These are phyloP conservation scores for Beaufortia kweichowensis DNA, from an alignment of 2,113 vertebrate species.

Conservation along the genomic window DNA sequence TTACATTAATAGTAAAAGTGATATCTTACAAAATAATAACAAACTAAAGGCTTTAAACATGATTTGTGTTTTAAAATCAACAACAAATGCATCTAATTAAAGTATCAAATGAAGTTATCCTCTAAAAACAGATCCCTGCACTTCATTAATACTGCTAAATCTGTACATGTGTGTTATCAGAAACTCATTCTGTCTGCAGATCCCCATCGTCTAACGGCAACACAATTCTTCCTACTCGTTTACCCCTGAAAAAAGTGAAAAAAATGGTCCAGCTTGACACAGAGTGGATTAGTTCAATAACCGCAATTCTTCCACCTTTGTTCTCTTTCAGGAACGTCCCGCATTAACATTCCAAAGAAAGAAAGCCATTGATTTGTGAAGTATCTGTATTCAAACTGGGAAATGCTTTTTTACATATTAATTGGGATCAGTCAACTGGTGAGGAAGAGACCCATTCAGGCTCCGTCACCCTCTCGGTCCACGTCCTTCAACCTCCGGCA, in stretches of 20 bases:
- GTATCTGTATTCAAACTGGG: slow-evolving; percentile 51
- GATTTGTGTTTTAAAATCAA: slow-evolving; percentile 51
- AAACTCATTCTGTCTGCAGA: slow-evolving; percentile 10
- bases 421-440: slow-evolving; percentile 42
- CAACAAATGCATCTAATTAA: slow-evolving; percentile 54
- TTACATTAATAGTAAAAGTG: too few species aligned
- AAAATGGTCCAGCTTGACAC: slow-evolving; percentile 60
- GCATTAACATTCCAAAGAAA: slow-evolving; percentile 68
- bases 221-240: slow-evolving; percentile 50
- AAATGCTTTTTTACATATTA: slow-evolving; percentile 54
- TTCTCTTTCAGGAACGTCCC: slow-evolving; percentile 55
- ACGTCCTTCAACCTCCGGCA: slow-evolving; percentile 41
- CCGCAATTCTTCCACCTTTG: slow-evolving; percentile 65
- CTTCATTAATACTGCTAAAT: slow-evolving; percentile 28
- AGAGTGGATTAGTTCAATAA: slow-evolving; percentile 65
- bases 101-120: slow-evolving; percentile 46
- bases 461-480: slow-evolving; percentile 24
- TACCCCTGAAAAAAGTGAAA: slow-evolving; percentile 55
- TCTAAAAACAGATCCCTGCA: slow-evolving; percentile 30
- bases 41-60: neutral
- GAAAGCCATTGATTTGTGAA: slow-evolving; percentile 60
- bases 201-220: slow-evolving; percentile 3
- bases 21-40: slow-evolving; percentile 9
- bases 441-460: slow-evolving; percentile 29
- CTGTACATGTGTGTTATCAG: slow-evolving; percentile 38